Evolutionary conservation across 2,888 invertebrate species (phyloP), one percentile per base, ranked within the genome.

Genomic region (Panzeria rudis): DNA sequence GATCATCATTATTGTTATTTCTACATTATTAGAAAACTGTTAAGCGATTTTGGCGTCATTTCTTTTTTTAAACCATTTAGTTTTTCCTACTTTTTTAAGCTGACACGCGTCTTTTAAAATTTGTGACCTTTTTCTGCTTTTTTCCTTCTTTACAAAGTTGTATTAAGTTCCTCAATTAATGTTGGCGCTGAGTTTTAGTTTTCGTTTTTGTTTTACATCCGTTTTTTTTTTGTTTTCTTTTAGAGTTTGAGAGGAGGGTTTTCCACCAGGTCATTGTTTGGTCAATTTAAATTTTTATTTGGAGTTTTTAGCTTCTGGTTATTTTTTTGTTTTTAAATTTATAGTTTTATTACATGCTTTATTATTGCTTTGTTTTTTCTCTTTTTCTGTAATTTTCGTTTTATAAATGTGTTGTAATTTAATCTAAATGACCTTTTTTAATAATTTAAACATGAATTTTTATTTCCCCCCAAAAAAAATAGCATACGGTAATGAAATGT

Each of bases 61-160:
- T n/a, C 3, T 29, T 59, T 77, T n/a, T 25, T 17, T 8, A 50
- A 79, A 17, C 35, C 47, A 41, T 38, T 62, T 76, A 56, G n/a
- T 62, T 84, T 77, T 78, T 56, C 56, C 56, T 52, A 50, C 44
- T 41, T 73, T 75, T 62, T 68, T 9, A 23, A 56, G 35, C 69
- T 75, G 85, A 82, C 85, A 85, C 85, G 85, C 85, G 85, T 71
- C 85, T 75, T 52, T 85, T 71, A 38, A 82, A 82, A 78, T 62
- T 75, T 20, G 71, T 85, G 85, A 85, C 82, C 85, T 85, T 85
- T 82, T 78, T 78, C 71, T 3, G 1, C 9, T 13, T 29, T 41
- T 38, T 20, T 7, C 54, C 17, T 29, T 64, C n/a, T 17, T 17
- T 54, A 52, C 56, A 56, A 59, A 35, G 23, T 52, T 69, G 38